Base-by-base conservation (phyloP, 2,888 invertebrate species). In the Agriopis marginaria region DNA sequence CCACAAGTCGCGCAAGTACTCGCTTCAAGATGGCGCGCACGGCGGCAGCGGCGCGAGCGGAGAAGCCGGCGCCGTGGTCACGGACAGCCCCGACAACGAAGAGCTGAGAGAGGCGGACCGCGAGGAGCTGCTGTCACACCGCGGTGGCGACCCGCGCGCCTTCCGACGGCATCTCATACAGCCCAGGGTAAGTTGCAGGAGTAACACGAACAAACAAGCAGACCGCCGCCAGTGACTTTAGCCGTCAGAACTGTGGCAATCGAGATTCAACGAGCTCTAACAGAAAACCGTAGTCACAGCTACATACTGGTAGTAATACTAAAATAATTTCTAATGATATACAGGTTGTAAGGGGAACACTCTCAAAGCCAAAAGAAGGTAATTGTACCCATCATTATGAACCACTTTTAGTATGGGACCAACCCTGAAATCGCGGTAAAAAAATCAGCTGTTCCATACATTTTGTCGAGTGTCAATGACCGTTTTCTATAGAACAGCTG, bases 91-190 rank as follows among this genome's bases (percentile, higher is more conserved):
- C 51, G 97, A 97, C 79, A 98, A 98, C 87, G 96, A 97, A 75
- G 95, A 96, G 42, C 95, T 98, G 71, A 95, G 96, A 73, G 97
- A 97, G 80, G 95, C 96, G 45, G 98, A 98, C 91, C 96, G 96
- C 79, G 98, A 97, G 86, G 97, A 97, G 78, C 93, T 98, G 87
- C 96, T 96, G 80, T 96, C 96, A 70, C 97, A 97, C 89, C 95
- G 96, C 76, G 96, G 96, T 71, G 97, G 97, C 81, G 97, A 97
- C 91, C 95, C 96, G 0, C 93, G 96, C 23, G 96, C 95, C 1
- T 88, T 96, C 80, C 92, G 97, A 40, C 95, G 97, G 4, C 96
- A 88, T 71, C 82, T 96, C 83, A 93, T 95, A 40, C 95, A 95
- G 73, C 95, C 95, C 0, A 82, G 84, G 83, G 90, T 88, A 73